phyloP scores from a whole-genome alignment of 2,888 invertebrate genomes.

The Dinocampus coccinellae region DNA sequence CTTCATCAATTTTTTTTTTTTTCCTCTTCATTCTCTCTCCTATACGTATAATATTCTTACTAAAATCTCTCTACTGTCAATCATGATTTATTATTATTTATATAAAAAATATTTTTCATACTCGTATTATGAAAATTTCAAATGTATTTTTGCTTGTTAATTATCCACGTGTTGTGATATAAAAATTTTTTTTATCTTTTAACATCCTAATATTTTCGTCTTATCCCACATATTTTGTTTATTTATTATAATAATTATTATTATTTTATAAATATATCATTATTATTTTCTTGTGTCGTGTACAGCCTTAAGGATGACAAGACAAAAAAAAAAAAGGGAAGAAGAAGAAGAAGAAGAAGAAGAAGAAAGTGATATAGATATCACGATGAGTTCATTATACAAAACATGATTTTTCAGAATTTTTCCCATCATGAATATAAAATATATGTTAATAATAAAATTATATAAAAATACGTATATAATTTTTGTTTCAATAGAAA shows the following conservation, averaged over 20 bases:
- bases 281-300: background rate
- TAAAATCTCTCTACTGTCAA: slow-evolving; percentile 31
- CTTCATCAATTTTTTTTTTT: slow-evolving; percentile 37
- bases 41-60: slow-evolving; percentile 40
- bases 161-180: slow-evolving; percentile 31
- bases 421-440: slow-evolving; percentile 1
- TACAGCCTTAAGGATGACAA: slow-evolving; percentile 2
- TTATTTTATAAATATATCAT: too few species aligned
- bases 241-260: background rate
- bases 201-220: background rate
- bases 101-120: too few species aligned
- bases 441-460: background rate
- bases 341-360: background rate
- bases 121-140: slow-evolving; percentile 29
- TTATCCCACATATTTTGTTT: background rate
- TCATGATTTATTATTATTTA: too few species aligned
- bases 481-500: too few species aligned
- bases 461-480: background rate
- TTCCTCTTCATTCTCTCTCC: slow-evolving; percentile 14
- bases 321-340: background rate
- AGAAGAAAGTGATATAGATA: background rate
- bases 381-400: background rate
- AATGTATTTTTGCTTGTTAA: background rate
- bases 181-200: background rate
- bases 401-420: background rate